Base-by-base conservation (phyloP, 2,888 invertebrate species). In the Oligia strigilis region DNA sequence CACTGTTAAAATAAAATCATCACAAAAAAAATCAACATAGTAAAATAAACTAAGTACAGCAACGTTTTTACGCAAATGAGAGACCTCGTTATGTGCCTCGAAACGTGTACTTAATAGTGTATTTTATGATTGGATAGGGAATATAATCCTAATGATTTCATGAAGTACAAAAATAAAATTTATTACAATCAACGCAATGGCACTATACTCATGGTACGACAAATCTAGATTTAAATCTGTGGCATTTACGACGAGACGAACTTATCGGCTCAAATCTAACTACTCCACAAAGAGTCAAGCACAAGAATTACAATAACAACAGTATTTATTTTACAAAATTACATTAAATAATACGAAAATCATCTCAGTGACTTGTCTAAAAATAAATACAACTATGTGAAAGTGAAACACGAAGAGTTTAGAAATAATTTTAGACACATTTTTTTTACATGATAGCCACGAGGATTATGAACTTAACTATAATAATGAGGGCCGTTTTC, bases 131-230 rank as follows among this genome's bases (percentile, higher is more conserved):
- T 74, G 83, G 49, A 86, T 46, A 84, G 81, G 88, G 89, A 90
- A 92, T 90, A 92, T 90, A 91, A 76, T 78, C 83, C 88, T 90
- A 91, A 87, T 87, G 87, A 87, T 90, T 87, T 87, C 36, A 90
- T 81, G 83, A 83, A 81, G 85, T 91, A 92, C 75, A 92, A 93
- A 93, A 93, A 92, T 93, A 93, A 91, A 91, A 87, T 92, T 92
- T 91, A 89, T 86, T 85, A 86, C 77, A 91, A 90, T 92, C 87
- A 92, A 93, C 88, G 86, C 83, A 91, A 93, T 94, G 93, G 93
- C 94, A 88, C 87, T 77, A 85, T 84, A 78, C 82, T 83, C 85
- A 78, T 89, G 83, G 78, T 85, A 87, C 71, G 76, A 85, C 69
- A 81, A 75, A 80, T 74, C 70, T 81, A 83, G 72, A 69, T 77